phyloP scores from a whole-genome alignment of 2,888 invertebrate species.

The Aplocera efformata region DNA sequence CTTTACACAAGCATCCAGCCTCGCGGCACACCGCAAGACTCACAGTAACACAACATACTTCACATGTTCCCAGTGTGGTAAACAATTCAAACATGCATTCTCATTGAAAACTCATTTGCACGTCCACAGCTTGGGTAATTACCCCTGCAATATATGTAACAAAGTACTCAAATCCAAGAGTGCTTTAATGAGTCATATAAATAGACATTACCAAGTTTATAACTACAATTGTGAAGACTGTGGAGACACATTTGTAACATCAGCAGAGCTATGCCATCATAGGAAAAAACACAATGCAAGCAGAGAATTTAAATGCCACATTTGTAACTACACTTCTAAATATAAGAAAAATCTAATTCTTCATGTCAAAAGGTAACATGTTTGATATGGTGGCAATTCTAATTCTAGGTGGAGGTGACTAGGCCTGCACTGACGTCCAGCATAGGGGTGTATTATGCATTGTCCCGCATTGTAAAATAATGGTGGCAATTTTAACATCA shows the following conservation, averaged over 20 bases:
- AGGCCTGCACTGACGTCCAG: no score
- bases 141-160: conserved; percentile 60
- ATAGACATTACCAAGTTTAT: conserved; percentile 65
- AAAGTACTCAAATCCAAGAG: conserved; percentile 64
- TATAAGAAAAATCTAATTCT: conserved; percentile 61
- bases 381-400: no score
- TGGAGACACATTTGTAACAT: conserved; percentile 69
- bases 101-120: conserved; percentile 61
- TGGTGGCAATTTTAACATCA: no score
- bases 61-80: conserved; percentile 68
- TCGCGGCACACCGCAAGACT: conserved; percentile 64
- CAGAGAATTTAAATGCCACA: conserved; percentile 59
- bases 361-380: conserved; percentile 62
- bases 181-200: conserved; percentile 60
- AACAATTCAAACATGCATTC: conserved; percentile 72
- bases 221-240: conserved; percentile 74
- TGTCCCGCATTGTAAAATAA: no score
- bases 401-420: no score
- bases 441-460: no score
- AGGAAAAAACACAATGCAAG: conserved; percentile 54
- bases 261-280: conserved; percentile 67
- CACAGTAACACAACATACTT: conserved; percentile 60
- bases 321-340: conserved; percentile 67
- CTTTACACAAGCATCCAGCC: conserved; percentile 67
- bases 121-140: conserved; percentile 61